Base-by-base conservation (phyloP, 2,888 invertebrate genomes). In the Eristalinus aeneus region DNA sequence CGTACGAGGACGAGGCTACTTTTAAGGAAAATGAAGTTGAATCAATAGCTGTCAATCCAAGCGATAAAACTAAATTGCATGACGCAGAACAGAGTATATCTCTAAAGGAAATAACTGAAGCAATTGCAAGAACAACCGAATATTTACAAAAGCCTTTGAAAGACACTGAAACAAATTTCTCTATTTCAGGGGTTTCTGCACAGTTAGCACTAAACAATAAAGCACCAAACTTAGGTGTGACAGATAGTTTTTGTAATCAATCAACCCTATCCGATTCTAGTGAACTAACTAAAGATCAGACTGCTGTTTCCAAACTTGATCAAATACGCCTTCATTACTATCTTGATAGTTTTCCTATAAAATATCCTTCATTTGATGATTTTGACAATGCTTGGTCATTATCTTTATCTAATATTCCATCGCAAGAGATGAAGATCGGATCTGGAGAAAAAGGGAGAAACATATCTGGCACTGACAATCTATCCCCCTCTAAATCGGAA, bases 41-140 rank as follows among this genome's bases (percentile, higher is more conserved):
- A 75, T 16, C 84, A 75, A n/a, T 75, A 12, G 65, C 74, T 9
- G 75, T 46, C 22, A 69, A 61, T 16, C 34, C 53, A 5, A 34
- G 8, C 6, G 31, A 22, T n/a, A 10, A 23, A 23, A 39, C 20
- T 31, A 34, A 12, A 0, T 16, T 8, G 9, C 69, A 27, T 36
- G n/a, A 56, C 5, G 32, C 69, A 32, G 63, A 54, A 58, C 83
- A 88, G 74, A 87, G 73, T 20, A 79, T 76, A 31, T 80, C 83
- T 16, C 68, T 89, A 2, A 88, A 82, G 63, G 72, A 89, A 64
- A 88, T 88, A 8, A 86, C 88, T 20, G 83, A 88, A 71, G 88
- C 88, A 20, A 87, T 88, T n/a, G 88, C 77, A 4, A 82, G 77
- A 34, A 88, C 88, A 16, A 88, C 88, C 0, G 83, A 88, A 77